These are phyloP conservation scores for Thelaira solivaga DNA, from an alignment of 2,888 invertebrate genomes.

Conservation along the genomic window DNA sequence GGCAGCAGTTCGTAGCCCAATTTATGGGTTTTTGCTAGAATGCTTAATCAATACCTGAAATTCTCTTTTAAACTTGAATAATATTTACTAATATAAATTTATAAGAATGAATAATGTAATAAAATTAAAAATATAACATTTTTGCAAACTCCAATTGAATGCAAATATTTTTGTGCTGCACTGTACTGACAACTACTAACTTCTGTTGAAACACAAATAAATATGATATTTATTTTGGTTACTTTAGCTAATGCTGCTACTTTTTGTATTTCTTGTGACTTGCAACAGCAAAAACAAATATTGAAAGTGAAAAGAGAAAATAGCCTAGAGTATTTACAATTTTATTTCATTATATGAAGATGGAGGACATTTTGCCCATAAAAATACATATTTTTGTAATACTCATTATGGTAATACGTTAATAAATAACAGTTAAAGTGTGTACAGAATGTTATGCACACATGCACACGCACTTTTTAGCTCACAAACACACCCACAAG, in stretches of 20 bases:
- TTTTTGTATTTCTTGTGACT: constrained; percentile 21
- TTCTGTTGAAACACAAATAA: background rate
- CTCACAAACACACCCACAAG: background rate
- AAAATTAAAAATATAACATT: too few relatives aligned
- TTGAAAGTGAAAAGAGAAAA: background rate
- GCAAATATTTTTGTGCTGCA: background rate
- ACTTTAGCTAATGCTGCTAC: constrained; percentile 34
- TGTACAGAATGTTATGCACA: background rate
- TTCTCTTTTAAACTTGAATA: too few relatives aligned
- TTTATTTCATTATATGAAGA: constrained; percentile 7
- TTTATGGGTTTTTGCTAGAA: too few relatives aligned
- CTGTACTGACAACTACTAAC: background rate
- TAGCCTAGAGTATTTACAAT: background rate
- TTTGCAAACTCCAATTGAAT: too few relatives aligned
- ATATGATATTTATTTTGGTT: background rate
- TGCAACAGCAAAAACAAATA: background rate
- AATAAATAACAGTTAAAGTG: constrained; percentile 46
- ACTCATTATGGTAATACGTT: constrained; percentile 48
- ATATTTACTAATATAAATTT: too few relatives aligned
- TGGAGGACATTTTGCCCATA: constrained; percentile 21
- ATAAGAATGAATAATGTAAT: too few relatives aligned
- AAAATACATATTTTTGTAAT: constrained; percentile 43
- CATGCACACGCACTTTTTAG: background rate
- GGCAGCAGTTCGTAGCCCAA: too few relatives aligned
- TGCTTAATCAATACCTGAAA: too few relatives aligned